Base-by-base conservation (phyloP, 2,113 vertebrate genomes). In the Apteryx owenii region DNA sequence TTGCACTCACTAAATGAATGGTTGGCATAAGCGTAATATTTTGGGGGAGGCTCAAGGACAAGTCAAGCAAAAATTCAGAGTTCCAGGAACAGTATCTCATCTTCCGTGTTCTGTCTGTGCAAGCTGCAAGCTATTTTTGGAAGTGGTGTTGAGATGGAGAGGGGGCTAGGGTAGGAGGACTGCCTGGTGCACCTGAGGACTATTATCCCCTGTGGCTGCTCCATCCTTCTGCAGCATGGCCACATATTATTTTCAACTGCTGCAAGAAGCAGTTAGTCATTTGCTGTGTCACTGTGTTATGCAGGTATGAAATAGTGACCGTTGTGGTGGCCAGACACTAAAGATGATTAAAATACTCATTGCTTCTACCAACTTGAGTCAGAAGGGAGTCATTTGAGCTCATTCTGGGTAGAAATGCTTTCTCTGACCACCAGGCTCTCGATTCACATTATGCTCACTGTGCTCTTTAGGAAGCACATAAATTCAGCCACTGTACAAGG, bases 91-190 rank as follows among this genome's bases (percentile, higher is more conserved):
- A 97, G n/a, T 75, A 64, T 88, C 80, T 85, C 72, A 81, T 68
- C 10, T 6, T 62, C 82, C 69, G 86, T 0, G 31, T 97, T 94
- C 93, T 91, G 89, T 93, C 69, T 91, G 95, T 93, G 90, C 93
- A 89, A 83, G 70, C 85, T 95, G 56, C 25, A 86, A 65, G 82
- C 93, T 97, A 96, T 96, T 96, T 97, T 96, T 88, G 94, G 95
- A 94, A 88, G 81, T 78, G 60, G 79, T 80, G 87, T 84, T 66
- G 82, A 95, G 88, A 89, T 93, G 85, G 89, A 91, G 91, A 80
- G 72, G 56, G 81, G 96, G 91, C 54, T 75, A 85, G 94, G 79
- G 89, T 84, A 72, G 91, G 89, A 96, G 85, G 65, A 83, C 77
- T 86, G 90, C 73, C 76, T 94, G 85, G 81, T 79, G 70, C 72